Base-by-base conservation (phyloP, 2,797 vertebrate genomes). In the Chrysocyon brachyurus region DNA sequence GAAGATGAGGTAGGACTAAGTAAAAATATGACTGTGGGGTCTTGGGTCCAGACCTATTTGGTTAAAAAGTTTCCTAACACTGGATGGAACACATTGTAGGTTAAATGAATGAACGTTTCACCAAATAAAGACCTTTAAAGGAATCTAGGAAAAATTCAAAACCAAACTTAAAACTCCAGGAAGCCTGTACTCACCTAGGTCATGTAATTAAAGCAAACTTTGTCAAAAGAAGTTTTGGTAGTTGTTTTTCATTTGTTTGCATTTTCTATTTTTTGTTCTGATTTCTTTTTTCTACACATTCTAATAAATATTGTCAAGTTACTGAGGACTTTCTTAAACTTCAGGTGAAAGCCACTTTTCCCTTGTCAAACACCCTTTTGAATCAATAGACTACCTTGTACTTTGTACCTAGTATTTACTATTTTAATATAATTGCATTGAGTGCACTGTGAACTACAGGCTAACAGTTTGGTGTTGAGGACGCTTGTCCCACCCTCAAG, bases 211-310 rank as follows among this genome's bases (percentile, higher is more conserved):
- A 96, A 83, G 1, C 12, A 54, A 82, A 59, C 2, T 31, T 19
- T 66, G 8, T 24, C 28, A 57, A 87, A 92, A 36, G 5, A 46
- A 87, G 8, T 21, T 64, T 89, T 36, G 52, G 1, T 24, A 78
- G 4, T 56, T 73, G 16, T 73, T 78, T 95, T 85, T 54, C 73
- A 11, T 59, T 57, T 68, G 59, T 75, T 64, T 22, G 10, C 70
- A 84, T 59, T 88, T 93, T 93, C 82, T 54, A 31, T 68, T 68
- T 57, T 63, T 83, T 93, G 36, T 46, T 81, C 79, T 91, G 10
- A 70, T 28, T 89, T 36, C 4, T 90, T 77, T 92, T 94, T 70
- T 31, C 31, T 70, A 26, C 2, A 56, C 6, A 78, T 73, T 85
- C 81, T 61, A 91, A 96, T 49, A 94, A 92, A 83, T n/a, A 64